Percentiles rank a stretch among this genome's conserved stretches.
Evolutionary conservation across 1,140 invertebrate species (phyloP).

Genomic region (Rhyzopertha dominica): DNA sequence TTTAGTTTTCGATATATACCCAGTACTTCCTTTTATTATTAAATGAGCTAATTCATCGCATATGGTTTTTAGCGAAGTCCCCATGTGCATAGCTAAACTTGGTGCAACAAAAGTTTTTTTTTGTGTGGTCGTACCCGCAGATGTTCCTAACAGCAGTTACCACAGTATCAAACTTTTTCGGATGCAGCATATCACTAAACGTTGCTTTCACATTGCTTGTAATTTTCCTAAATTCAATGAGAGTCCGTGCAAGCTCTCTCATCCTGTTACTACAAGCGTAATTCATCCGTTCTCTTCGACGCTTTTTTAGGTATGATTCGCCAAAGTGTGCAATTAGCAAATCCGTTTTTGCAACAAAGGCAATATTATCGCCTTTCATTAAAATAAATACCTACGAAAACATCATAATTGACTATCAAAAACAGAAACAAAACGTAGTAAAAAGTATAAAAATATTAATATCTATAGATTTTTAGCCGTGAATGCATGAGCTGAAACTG

Average conservation of each 20-base stretch:
- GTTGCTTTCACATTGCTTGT: conserved; percentile 14
- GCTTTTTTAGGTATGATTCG: not conserved
- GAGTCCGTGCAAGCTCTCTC: conserved; percentile 22
- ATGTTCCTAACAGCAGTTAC: conserved; percentile 16
- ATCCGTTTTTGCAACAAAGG: no score
- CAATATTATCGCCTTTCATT: no score
- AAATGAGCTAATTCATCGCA: conserved; percentile 6
- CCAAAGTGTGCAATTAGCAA: not conserved
- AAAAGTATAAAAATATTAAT: no score
- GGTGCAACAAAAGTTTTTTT: conserved; percentile 8
- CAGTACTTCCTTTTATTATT: conserved; percentile 6
- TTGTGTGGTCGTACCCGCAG: conserved; percentile 15
- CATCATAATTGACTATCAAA: no score
- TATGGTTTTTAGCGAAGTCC: conserved; percentile 6
- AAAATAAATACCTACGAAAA: no score
- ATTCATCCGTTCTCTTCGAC: no score
- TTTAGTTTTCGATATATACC: conserved; percentile 7
- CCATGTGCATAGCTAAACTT: conserved; percentile 8
- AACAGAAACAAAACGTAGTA: no score
- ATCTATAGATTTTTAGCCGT: no score
- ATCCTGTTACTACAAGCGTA: conserved; percentile 22
- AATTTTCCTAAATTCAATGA: conserved; percentile 16
- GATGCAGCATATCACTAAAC: conserved; percentile 19
- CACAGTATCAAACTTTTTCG: conserved; percentile 20
- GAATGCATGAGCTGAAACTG: no score